These are phyloP conservation scores for Operophtera brumata DNA, from an alignment of 2,888 invertebrate genomes.

Conservation along the genomic window DNA sequence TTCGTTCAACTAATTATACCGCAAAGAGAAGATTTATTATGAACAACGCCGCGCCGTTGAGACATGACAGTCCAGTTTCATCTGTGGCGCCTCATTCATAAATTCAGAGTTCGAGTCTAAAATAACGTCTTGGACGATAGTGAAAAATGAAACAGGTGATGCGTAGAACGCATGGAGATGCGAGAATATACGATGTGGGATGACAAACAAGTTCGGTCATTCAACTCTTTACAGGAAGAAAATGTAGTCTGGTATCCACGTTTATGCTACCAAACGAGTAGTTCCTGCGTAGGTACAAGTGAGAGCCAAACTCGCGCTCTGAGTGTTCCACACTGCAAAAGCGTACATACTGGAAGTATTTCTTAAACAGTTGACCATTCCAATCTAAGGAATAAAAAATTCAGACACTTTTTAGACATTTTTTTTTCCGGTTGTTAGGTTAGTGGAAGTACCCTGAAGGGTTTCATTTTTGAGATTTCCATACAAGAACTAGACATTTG, in stretches of 20 bases:
- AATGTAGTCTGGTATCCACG: conserved; percentile 24
- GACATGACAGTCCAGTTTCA: conserved; percentile 43
- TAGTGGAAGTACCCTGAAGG: no score
- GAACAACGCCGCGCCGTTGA: conserved; percentile 41
- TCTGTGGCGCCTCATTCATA: conserved; percentile 63
- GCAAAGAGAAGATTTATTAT: conserved; percentile 43
- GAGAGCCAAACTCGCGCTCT: no score
- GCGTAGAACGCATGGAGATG: conserved; percentile 45
- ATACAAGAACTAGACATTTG: no score
- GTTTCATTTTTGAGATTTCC: no score
- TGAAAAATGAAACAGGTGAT: conserved; percentile 73
- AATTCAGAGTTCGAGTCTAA: conserved; percentile 55
- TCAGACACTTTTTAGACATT: no score
- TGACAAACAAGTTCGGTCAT: conserved; percentile 63
- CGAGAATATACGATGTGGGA: conserved; percentile 56
- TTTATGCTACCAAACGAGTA: conserved; percentile 17
- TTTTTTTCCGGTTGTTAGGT: no score
- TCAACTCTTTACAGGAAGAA: conserved; percentile 55
- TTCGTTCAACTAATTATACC: conserved; percentile 12
- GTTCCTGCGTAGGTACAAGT: no score
- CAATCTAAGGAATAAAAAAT: no score
- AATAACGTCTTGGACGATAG: conserved; percentile 62
- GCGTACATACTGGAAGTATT: no score
- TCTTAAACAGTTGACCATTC: no score
- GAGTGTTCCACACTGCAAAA: no score